Percentiles rank a stretch among this genome's conserved stretches.
phyloP scores from a whole-genome alignment of 2,888 invertebrate genomes.

The Drosophila recens region DNA sequence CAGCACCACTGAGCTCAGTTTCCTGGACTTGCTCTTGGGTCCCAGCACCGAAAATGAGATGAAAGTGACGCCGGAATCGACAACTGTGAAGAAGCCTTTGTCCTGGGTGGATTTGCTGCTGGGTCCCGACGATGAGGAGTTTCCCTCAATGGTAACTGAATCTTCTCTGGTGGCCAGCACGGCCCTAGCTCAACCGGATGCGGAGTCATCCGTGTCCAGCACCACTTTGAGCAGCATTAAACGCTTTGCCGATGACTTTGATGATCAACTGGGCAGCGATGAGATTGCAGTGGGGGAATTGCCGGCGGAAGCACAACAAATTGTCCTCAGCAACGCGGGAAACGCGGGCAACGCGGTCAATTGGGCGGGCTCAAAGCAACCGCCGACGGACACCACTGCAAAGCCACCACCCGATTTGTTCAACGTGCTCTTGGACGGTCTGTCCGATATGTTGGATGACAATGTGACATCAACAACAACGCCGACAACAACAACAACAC shows the following conservation, averaged over 20 bases:
- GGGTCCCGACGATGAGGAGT: slow-evolving; percentile 78
- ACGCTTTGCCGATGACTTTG: slow-evolving; percentile 72
- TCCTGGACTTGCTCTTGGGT: slow-evolving; percentile 80
- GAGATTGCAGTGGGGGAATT: slow-evolving; percentile 74
- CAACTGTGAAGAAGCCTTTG: slow-evolving; percentile 60
- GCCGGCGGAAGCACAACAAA: slow-evolving; percentile 66
- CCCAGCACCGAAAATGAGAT: slow-evolving; percentile 64
- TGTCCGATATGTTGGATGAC: slow-evolving; percentile 70
- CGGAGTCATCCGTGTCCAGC: background rate
- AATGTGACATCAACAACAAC: slow-evolving; percentile 42
- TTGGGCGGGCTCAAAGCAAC: slow-evolving; percentile 31
- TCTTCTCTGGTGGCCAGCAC: slow-evolving; percentile 35
- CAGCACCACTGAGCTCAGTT: slow-evolving; percentile 70
- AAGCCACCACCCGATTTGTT: slow-evolving; percentile 60
- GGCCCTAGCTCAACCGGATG: slow-evolving; percentile 8
- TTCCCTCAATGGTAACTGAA: slow-evolving; percentile 27
- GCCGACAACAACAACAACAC: slow-evolving; percentile 23
- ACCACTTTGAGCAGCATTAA: slow-evolving; percentile 57
- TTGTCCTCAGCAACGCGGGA: slow-evolving; percentile 34
- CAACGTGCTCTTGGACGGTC: slow-evolving; percentile 74
- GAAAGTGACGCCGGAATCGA: slow-evolving; percentile 45
- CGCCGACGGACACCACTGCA: slow-evolving; percentile 15
- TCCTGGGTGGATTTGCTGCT: slow-evolving; percentile 80
- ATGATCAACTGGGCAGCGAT: slow-evolving; percentile 62
- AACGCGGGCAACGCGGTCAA: slow-evolving; percentile 39